Conservation (phyloP, 1,140 invertebrate species). For the Caenorhabditis briggsae region DNA sequence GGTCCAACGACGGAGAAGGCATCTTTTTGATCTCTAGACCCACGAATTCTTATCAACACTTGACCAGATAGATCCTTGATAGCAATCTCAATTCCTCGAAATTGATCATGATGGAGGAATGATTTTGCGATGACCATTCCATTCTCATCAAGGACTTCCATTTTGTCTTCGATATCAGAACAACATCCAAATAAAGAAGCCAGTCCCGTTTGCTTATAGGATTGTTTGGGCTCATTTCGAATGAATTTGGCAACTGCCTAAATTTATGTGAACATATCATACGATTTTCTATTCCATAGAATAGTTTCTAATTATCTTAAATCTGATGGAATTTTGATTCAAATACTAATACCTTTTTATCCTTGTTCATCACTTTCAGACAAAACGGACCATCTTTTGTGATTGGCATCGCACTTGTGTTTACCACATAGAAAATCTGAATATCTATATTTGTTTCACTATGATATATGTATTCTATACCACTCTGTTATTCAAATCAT, state of each 20-base stretch:
- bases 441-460: background rate
- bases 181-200: slow-evolving; percentile 38
- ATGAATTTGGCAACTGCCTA: slow-evolving; percentile 23
- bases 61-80: background rate
- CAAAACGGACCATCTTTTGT: slow-evolving; percentile 41
- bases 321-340: too few relatives aligned
- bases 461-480: background rate
- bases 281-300: too few relatives aligned
- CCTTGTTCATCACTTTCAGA: slow-evolving; percentile 34
- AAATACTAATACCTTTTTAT: slow-evolving; percentile 4
- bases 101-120: slow-evolving; percentile 46
- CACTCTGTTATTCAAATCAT: slow-evolving; percentile 48
- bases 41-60: background rate
- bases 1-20: background rate
- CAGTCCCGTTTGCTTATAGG: slow-evolving; percentile 26
- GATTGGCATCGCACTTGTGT: slow-evolving; percentile 28
- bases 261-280: background rate
- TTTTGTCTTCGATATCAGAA: slow-evolving; percentile 36
- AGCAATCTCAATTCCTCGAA: slow-evolving; percentile 30
- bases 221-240: slow-evolving; percentile 29
- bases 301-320: too few relatives aligned
- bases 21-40: slow-evolving; percentile 18
- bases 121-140: slow-evolving; percentile 13
- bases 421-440: slow-evolving; percentile 27
- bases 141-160: slow-evolving; percentile 46